Percentiles rank a stretch among this genome's conserved stretches.
These are phyloP conservation scores for Notiomystis cincta DNA, from an alignment of 2,113 vertebrate species.

Conservation along the genomic window DNA sequence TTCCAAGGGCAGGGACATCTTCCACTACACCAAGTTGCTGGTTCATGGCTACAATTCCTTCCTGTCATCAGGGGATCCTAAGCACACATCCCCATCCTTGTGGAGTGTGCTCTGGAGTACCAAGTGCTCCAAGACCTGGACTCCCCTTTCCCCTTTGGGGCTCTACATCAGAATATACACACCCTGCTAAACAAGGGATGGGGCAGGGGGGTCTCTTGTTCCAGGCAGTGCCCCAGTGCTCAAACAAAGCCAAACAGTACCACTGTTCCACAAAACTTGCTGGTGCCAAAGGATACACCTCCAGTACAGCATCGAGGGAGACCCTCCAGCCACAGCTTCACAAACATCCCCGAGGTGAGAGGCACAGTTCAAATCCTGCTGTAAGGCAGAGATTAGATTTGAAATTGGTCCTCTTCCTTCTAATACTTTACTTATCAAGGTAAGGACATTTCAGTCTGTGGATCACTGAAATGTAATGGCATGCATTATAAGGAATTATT, in stretches of 20 bases:
- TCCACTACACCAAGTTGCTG: neutral
- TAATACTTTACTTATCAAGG: neutral
- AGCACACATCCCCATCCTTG: accelerated
- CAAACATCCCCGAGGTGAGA: neutral
- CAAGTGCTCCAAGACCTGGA: neutral
- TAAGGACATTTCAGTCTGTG: neutral
- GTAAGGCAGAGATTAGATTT: neutral
- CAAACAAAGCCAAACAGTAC: neutral
- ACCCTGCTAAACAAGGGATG: neutral
- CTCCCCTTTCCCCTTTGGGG: neutral
- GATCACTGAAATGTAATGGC: neutral
- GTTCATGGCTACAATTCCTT: neutral
- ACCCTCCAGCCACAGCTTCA: neutral
- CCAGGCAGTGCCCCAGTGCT: neutral
- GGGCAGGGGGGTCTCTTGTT: neutral
- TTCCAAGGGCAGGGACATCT: neutral
- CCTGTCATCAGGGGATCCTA: neutral
- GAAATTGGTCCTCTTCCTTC: neutral
- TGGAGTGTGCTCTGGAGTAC: neutral
- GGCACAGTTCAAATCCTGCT: neutral
- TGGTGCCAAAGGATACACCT: neutral
- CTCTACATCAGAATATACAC: neutral
- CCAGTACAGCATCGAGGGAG: neutral
- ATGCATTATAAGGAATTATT: neutral
- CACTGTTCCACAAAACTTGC: neutral